Evolutionary conservation across 1,140 invertebrate genomes (phyloP).

Genomic region (Leptinotarsa undecemlineata): DNA sequence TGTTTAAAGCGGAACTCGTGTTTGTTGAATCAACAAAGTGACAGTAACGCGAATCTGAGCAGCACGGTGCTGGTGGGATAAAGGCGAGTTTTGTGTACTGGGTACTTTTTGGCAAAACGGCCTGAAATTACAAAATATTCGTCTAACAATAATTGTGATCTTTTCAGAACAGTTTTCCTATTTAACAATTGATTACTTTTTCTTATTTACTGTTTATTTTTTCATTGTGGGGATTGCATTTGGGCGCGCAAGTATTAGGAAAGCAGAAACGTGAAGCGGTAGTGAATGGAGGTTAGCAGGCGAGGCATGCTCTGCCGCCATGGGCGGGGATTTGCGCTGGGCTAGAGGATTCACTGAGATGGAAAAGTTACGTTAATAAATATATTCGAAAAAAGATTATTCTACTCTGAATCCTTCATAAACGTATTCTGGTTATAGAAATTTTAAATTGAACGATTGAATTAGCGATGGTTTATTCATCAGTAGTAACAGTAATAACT

Average conservation of each 20-base stretch:
- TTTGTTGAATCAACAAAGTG: neutral
- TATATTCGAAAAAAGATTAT: no score
- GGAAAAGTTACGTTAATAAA: no score
- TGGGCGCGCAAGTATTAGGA: conserved; percentile 51
- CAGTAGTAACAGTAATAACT: no score
- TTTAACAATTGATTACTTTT: conserved; percentile 6
- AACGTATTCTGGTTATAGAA: no score
- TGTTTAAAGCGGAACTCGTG: neutral
- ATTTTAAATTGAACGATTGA: no score
- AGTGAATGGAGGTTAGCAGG: neutral
- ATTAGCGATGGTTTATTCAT: no score
- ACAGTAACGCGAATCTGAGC: no score
- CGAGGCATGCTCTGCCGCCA: neutral
- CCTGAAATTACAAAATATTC: conserved; percentile 1
- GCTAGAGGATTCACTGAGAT: neutral
- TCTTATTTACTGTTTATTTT: conserved; percentile 8
- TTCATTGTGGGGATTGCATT: conserved; percentile 33
- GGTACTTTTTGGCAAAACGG: neutral
- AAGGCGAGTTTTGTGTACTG: neutral
- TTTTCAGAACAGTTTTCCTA: conserved; percentile 16
- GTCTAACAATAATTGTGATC: conserved; percentile 10
- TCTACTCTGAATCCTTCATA: no score
- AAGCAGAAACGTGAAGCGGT: conserved; percentile 40
- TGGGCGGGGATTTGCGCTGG: neutral
- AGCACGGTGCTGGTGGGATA: neutral